phyloP scores from a whole-genome alignment of 2,797 vertebrate species.

The Takifugu ocellatus region DNA sequence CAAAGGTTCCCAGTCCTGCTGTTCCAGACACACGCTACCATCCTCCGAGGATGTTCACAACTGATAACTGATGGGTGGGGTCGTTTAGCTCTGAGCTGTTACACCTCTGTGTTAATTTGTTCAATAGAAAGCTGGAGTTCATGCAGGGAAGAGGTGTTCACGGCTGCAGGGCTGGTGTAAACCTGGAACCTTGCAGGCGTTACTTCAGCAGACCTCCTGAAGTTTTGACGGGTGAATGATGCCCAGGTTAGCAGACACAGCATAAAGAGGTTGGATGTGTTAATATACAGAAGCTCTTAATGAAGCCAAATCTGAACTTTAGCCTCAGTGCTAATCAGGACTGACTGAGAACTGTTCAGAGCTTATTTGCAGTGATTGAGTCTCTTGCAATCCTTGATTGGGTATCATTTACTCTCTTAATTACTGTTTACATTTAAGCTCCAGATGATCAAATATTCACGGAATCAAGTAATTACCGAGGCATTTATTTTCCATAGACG shows the following conservation, averaged over 20 bases:
- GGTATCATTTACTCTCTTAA: constrained; percentile 48
- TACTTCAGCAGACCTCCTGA: no score
- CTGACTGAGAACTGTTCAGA: constrained; percentile 16
- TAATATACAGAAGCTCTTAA: constrained; percentile 9
- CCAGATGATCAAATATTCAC: constrained; percentile 41
- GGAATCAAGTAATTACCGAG: constrained; percentile 37
- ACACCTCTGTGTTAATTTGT: no score
- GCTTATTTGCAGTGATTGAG: constrained; percentile 23
- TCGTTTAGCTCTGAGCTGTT: no score
- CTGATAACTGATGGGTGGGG: no score
- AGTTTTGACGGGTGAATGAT: no score
- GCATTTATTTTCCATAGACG: constrained; percentile 2
- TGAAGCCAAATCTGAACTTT: background rate
- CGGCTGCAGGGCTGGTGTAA: no score
- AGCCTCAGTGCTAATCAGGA: background rate
- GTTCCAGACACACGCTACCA: no score
- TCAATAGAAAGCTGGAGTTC: no score
- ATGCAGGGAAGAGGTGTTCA: no score
- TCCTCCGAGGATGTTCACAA: no score
- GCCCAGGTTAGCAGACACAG: background rate
- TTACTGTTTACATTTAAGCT: constrained; percentile 45
- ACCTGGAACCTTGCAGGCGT: no score
- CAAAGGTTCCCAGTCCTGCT: no score
- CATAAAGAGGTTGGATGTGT: constrained; percentile 39
- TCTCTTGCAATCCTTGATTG: constrained; percentile 37